Base-by-base conservation (phyloP, 1,140 invertebrate genomes). In the Helicorthomorpha holstii region DNA sequence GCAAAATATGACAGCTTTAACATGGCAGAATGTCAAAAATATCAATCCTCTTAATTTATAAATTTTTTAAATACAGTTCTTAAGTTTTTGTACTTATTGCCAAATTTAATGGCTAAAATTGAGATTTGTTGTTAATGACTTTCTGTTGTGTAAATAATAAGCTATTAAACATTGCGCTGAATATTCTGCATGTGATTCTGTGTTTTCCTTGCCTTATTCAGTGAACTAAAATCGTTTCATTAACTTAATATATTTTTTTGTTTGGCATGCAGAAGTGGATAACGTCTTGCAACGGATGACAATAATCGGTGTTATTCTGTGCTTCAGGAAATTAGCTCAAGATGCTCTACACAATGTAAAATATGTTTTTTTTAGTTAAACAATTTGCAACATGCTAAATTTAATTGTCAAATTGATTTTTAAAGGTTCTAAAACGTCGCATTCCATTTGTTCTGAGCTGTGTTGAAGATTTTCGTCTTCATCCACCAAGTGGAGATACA, bases 401-500 rank as follows among this genome's bases (percentile, higher is more conserved):
- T 21, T 24, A 16, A 22, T 10, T 52, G 25, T 46, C 12, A 54
- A 16, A 12, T 22, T 56, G 3, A 49, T 16, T 48, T 21, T 38
- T 26, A 44, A 41, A 70, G 69, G 65, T 74, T 2, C 69, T 98
- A 19, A 89, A 93, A 62, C 80, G 92, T 57, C 74, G 93, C 52
- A 93, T 97, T 62, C 95, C 95, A n/a, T 98, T 98, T 67, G 70
- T 98, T 48, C 74, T 97, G 46, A 89, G 87, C 60, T 97, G 93
- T 0, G 84, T 98, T 42, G 74, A 85, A 60, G 93, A 97, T 68
- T 92, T 98, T 56, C 80, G 91, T 59, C 86, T 95, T 63, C 86
- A 92, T 69, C 71, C 91, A 51, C 86, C 89, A 0, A 85, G 83
- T 51, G 85, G 83, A 0, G 91, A 96, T 70, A 81, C 87, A 2